Evolutionary conservation across 1,140 invertebrate species (phyloP), one percentile per base, ranked within the genome.

Genomic region (Heliconius hermathena): DNA sequence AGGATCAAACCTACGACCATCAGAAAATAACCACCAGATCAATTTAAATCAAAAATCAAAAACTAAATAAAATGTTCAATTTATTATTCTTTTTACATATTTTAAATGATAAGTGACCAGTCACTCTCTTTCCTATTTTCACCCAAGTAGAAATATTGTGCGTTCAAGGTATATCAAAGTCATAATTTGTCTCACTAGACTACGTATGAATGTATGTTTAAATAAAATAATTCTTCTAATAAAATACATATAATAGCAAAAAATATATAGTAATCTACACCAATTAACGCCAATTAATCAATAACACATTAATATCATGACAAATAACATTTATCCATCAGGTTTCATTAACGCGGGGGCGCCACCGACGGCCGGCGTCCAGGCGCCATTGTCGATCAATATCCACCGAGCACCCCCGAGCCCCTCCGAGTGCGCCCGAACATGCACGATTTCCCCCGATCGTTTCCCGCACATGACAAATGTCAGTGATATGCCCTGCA

Each of bases 311-410:
- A 66, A 66, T 66, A 66, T 26, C 9, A 57, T 57, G n/a, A 66
- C 60, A 92, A 92, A 93, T 94, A 93, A 94, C 93, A 91, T 88
- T 92, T 87, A 83, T 81, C 89, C 87, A 92, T 93, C 88, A 89
- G 88, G 78, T 94, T 83, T 93, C 88, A 93, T 94, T 92, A 93
- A 16, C 83, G 77, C 81, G 88, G 88, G 90, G 91, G 90, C 91
- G 89, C 91, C 86, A 89, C 87, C 76, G 92, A 87, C 90, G 92
- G 81, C 90, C 88, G 91, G 88, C 88, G 81, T 87, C 86, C 87
- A 83, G 92, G 91, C 91, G 91, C 91, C 91, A 78, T 71, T 36
- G 76, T n/a, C 84, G 89, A 93, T 93, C 91, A 91, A 93, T 93
- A 93, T 82, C 66, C 66, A 80, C 33, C 83, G 82, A 81, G 33